These are phyloP conservation scores for Phortica okadai DNA, from an alignment of 2,888 invertebrate genomes.

Conservation along the genomic window DNA sequence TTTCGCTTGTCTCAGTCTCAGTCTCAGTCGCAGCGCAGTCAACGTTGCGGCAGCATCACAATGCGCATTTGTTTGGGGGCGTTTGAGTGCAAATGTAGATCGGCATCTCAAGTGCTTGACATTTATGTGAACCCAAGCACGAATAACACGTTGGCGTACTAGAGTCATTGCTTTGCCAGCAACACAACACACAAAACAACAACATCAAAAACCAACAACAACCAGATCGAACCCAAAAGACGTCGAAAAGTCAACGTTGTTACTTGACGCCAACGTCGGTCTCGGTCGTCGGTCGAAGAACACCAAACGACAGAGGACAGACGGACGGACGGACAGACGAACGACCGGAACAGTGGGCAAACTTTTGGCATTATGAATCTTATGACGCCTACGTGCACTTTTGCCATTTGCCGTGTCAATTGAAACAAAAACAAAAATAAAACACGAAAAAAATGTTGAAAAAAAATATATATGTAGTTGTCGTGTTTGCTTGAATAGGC, in stretches of 20 bases:
- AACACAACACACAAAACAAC: not conserved
- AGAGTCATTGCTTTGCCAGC: constrained; percentile 39
- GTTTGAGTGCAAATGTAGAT: constrained; percentile 53
- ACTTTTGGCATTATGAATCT: constrained; percentile 54
- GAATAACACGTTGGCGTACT: constrained; percentile 64
- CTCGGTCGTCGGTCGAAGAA: constrained; percentile 33
- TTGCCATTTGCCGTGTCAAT: constrained; percentile 74
- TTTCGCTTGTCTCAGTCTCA: not conserved
- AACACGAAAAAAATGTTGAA: not conserved
- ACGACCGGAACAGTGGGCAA: constrained; percentile 24
- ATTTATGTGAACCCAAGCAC: constrained; percentile 69
- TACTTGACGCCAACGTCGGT: constrained; percentile 14
- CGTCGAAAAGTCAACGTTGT: not conserved
- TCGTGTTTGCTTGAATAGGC: too few species aligned
- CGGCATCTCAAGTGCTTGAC: constrained; percentile 65
- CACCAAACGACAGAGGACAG: constrained; percentile 28
- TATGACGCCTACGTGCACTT: constrained; percentile 72
- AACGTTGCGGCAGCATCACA: not conserved
- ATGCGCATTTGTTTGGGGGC: constrained; percentile 1
- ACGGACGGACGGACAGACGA: not conserved
- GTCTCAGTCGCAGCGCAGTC: not conserved
- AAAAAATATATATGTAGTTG: too few species aligned
- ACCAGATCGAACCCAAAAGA: not conserved
- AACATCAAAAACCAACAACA: not conserved
- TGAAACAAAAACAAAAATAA: constrained; percentile 57